Evolutionary conservation across 2,797 vertebrate genomes (phyloP), one percentile per base, ranked within the genome.

Genomic region (Gobionotothen gibberifrons): DNA sequence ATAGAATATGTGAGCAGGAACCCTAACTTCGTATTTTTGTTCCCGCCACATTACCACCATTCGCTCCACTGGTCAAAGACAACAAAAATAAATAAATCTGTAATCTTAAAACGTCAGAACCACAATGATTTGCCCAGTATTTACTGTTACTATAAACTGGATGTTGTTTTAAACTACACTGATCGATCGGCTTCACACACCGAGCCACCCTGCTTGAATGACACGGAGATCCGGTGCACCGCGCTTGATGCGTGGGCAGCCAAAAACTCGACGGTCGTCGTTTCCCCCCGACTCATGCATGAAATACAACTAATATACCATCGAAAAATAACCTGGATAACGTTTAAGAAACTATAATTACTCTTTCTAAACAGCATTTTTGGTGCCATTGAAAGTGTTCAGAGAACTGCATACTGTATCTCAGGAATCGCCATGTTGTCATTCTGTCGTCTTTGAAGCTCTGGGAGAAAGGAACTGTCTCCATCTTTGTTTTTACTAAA

Each of bases 351-450:
- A 29, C 53, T 62, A 29, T 17, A 66, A 81, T 76, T 60, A 53
- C 46, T 74, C 40, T 49, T 60, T 59, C 19, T 64, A 79, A 79
- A 67, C 69, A 82, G 29, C 76, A 60, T n/a, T 56, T 79, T 78
- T 46, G 9, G 32, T 36, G 80, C 78, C 78, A 55, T 56, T 42
- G 62, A 78, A 36, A 89, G 88, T 79, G 88, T 88, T 86, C 67
- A 77, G 88, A 92, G 89, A 86, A 74, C 90, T 80, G 89, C 90
- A 89, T 91, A 92, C 93, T 91, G 93, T 90, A 79, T 92, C 89
- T 90, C 76, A 82, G 89, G 92, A 90, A 86, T 92, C 95, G 94
- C 95, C 95, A 95, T 95, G 94, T 95, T 95, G 95, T 95, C 93
- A 93, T 93, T 92, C 93, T 93, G 93, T 93, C 91, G 92, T 94